Evolutionary conservation across 2,113 vertebrate species (phyloP).

Genomic region (Albula glossodonta): DNA sequence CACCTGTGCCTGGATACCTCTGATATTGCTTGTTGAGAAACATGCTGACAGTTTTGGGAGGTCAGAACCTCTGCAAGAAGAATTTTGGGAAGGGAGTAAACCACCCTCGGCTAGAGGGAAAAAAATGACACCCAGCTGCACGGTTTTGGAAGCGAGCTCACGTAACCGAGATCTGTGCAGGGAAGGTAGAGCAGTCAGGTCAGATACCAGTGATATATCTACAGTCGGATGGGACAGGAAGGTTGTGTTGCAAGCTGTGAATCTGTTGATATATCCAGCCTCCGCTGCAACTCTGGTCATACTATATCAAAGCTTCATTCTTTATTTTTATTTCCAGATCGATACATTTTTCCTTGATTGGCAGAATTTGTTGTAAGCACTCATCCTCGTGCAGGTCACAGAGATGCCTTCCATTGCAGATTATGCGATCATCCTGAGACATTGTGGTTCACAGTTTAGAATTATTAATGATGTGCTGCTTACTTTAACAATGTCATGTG

Average conservation of each 20-base stretch:
- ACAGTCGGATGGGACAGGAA: not conserved
- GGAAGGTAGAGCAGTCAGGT: not conserved
- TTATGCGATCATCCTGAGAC: not conserved
- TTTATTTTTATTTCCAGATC: not conserved
- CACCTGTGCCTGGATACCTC: not conserved
- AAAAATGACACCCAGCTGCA: not conserved
- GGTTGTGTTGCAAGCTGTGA: not conserved
- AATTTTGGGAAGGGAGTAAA: not conserved
- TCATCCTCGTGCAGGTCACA: no score
- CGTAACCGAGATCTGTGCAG: not conserved
- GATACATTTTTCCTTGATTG: not conserved
- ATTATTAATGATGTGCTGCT: constrained; percentile 39
- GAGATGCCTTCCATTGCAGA: not conserved
- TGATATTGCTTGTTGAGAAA: not conserved
- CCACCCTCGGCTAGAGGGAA: not conserved
- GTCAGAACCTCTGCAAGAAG: not conserved
- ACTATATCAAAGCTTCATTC: not conserved
- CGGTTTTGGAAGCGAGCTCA: not conserved
- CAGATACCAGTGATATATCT: not conserved
- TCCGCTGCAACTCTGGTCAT: not conserved
- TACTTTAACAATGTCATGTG: not conserved
- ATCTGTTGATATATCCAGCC: not conserved
- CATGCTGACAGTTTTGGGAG: not conserved
- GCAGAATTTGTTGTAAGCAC: not conserved
- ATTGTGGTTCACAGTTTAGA: not conserved